These are phyloP conservation scores for Solenopsis fugax DNA, from an alignment of 1,140 invertebrate species.

Conservation along the genomic window DNA sequence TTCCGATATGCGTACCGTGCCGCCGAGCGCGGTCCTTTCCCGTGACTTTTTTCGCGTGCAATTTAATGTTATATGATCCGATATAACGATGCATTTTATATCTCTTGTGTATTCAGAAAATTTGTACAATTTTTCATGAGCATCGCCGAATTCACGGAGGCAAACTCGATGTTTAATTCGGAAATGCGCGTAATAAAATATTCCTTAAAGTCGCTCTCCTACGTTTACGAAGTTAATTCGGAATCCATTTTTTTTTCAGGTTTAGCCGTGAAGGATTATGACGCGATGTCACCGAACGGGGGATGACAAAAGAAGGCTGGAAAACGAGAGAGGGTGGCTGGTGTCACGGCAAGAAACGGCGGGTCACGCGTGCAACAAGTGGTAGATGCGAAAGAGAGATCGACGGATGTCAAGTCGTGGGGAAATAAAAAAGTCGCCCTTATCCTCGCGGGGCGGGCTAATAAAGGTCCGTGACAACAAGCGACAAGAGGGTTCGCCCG, in stretches of 20 bases:
- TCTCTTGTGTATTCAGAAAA: conserved; percentile 19
- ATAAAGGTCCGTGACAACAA: conserved; percentile 79
- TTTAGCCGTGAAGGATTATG: conserved; percentile 11
- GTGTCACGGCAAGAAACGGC: conserved; percentile 67
- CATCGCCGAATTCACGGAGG: not conserved
- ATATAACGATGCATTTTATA: conserved; percentile 26
- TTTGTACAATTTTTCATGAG: conserved; percentile 5
- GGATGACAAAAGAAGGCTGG: conserved; percentile 51
- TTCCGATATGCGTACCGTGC: conserved; percentile 19
- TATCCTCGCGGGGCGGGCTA: conserved; percentile 71
- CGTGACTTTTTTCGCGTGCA: conserved; percentile 18
- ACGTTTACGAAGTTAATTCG: conserved; percentile 26
- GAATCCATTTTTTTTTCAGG: not conserved
- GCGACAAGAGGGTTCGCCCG: conserved; percentile 70
- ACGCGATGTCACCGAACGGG: conserved; percentile 15
- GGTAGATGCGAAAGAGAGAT: conserved; percentile 75
- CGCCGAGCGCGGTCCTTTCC: not conserved
- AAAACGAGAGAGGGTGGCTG: conserved; percentile 57
- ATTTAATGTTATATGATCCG: not conserved
- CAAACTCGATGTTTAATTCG: not conserved
- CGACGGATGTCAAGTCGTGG: conserved; percentile 80
- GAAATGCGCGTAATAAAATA: not conserved
- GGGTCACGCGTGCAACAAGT: conserved; percentile 76
- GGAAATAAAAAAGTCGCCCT: conserved; percentile 82
- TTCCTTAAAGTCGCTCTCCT: not conserved